Base-by-base conservation (phyloP, 2,113 vertebrate species). In the Trematocara marginatum region DNA sequence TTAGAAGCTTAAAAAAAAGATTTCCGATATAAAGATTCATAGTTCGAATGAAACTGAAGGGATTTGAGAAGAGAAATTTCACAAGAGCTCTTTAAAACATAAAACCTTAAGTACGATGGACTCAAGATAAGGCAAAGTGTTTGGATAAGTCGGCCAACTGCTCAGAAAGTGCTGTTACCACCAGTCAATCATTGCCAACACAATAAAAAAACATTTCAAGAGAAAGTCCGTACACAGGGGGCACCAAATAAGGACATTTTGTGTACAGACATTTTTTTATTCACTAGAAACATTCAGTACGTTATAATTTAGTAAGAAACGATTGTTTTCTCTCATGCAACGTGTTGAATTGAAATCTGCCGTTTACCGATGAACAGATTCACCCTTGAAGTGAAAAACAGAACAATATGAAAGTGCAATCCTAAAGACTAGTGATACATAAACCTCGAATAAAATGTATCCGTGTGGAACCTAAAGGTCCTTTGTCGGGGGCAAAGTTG, bases 101-200 rank as follows among this genome's bases (percentile, higher is more conserved):
- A 93, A 95, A 93, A 93, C 85, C 90, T 93, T 90, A 90, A 93
- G 91, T 94, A 94, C 91, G 83, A 93, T 93, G 93, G 94, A 96
- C 93, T 95, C 90, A 92, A 94, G 95, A 95, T 96, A 96, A 96
- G 96, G 96, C 96, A 96, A 95, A 95, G 94, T 94, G 94, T 95
- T 94, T 92, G 92, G 92, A 93, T 94, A 94, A 94, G 89, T 93
- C 86, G 83, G 93, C 91, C 84, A 93, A 93, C 92, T 93, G 92
- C 90, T 94, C 90, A 92, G 88, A 94, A 95, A 95, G 93, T 95
- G 94, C 95, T 95, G 82, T 16, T 82, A 88, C 90, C 91, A 89
- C 91, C 92, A 83, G 85, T 95, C 93, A 89, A 92, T 92, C 88
- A 57, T 81, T 86, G 84, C 86, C 80, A 80, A 91, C 87, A 88